Conservation (phyloP, 2,888 invertebrate genomes). For the Cybosia mesomella region DNA sequence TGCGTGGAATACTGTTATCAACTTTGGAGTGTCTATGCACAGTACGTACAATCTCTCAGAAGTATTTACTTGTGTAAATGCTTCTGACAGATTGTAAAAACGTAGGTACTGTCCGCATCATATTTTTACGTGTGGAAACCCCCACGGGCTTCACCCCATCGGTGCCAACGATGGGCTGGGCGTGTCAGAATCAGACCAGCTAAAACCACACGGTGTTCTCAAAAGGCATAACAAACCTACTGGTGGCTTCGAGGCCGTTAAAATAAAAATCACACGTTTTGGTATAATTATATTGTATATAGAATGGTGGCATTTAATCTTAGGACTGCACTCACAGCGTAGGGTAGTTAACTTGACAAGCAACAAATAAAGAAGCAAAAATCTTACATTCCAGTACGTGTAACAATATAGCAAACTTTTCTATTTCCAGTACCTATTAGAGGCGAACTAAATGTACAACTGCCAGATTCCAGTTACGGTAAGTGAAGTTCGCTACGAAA, state of each 20-base stretch:
- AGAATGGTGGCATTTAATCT: neutral
- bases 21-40: too few species aligned
- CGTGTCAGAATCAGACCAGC: too few species aligned
- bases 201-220: too few species aligned
- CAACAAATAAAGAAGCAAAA: neutral
- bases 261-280: neutral
- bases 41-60: too few species aligned
- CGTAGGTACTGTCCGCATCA: too few species aligned
- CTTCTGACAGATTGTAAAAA: neutral
- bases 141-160: too few species aligned
- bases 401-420: conserved; percentile 34
- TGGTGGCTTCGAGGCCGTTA: neutral
- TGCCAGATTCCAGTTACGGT: conserved; percentile 59
- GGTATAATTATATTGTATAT: neutral
- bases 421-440: conserved; percentile 47
- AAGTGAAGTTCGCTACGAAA: conserved; percentile 56
- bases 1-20: too few species aligned
- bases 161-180: too few species aligned
- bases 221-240: neutral
- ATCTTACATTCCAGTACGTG: conserved; percentile 19
- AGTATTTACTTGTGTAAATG: neutral
- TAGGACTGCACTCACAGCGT: neutral
- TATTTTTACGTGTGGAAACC: too few species aligned
- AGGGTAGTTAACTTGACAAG: neutral
- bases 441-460: conserved; percentile 54